A percentile compares a stretch with the other conserved stretches of the same genome.
Conservation (phyloP, 2,888 invertebrate genomes). For the Rhyacophila evoluta region DNA sequence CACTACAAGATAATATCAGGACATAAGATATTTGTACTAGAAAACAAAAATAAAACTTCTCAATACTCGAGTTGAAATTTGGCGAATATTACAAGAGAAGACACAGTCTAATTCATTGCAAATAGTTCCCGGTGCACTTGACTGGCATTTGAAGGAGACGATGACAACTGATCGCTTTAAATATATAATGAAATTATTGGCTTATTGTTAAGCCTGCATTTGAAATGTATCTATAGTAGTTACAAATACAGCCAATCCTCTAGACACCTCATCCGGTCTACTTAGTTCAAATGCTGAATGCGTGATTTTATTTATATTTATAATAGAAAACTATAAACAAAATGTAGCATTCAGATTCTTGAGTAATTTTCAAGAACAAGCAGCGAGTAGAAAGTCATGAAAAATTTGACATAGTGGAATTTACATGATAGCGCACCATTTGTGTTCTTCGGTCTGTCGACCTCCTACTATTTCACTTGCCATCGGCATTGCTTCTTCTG, state of each 20-base stretch:
- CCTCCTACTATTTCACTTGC: constrained; percentile 28
- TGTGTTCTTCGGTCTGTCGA: constrained; percentile 43
- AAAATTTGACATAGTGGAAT: not conserved
- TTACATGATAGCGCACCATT: constrained; percentile 54
- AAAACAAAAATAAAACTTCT: not conserved
- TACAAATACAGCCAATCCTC: not conserved
- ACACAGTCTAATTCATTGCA: not conserved
- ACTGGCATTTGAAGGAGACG: no score
- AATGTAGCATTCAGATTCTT: not conserved
- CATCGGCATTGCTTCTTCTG: constrained; percentile 33
- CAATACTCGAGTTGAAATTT: not conserved
- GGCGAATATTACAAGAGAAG: not conserved
- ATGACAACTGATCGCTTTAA: no score
- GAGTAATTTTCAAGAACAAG: not conserved
- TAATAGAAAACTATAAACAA: not conserved
- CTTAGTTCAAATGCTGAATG: not conserved
- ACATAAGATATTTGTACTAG: not conserved
- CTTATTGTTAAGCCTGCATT: no score
- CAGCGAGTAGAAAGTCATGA: not conserved
- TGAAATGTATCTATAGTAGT: no score
- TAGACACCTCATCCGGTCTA: not conserved
- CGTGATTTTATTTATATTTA: not conserved
- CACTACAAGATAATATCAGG: not conserved
- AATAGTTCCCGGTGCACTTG: no score
- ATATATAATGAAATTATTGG: no score